Evolutionary conservation across 92 coral and sea anemone species (phyloP).

Genomic region (Paramuricea clavata): DNA sequence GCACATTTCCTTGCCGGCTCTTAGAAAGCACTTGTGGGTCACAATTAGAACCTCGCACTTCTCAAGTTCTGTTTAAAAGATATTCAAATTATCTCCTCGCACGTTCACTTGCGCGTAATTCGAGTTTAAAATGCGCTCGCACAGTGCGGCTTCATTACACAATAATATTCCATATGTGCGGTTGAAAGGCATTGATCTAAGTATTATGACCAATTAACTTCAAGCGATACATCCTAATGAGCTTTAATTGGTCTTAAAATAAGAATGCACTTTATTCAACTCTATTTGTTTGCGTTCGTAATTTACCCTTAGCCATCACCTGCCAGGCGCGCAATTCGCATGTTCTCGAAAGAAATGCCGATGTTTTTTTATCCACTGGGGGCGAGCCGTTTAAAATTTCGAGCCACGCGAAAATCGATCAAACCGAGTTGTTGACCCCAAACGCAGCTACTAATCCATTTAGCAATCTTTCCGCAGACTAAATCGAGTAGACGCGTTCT

Average conservation of each 20-base stretch:
- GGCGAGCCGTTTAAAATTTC: conserved; percentile 15
- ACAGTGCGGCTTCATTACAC: neutral
- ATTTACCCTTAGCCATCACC: conserved; percentile 2
- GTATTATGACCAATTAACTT: conserved; percentile 42
- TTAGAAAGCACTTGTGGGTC: neutral
- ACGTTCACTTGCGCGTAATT: neutral
- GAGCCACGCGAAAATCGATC: conserved; percentile 33
- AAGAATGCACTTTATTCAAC: conserved; percentile 37
- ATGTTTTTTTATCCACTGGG: conserved; percentile 49
- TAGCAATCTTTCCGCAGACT: conserved; percentile 49
- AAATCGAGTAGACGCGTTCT: conserved; percentile 2
- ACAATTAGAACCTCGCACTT: neutral
- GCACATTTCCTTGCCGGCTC: conserved; percentile 19
- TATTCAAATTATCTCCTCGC: neutral
- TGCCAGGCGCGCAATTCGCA: conserved; percentile 26
- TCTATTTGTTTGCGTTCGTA: conserved; percentile 49
- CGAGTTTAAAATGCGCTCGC: neutral
- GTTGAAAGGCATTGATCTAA: conserved; percentile 24
- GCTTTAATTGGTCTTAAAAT: conserved; percentile 49
- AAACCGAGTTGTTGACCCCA: conserved; percentile 43
- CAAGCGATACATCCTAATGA: conserved; percentile 39
- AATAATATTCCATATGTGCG: conserved; percentile 1
- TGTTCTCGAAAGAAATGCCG: conserved; percentile 28
- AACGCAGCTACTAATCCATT: conserved; percentile 50
- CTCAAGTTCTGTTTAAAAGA: conserved; percentile 30